Evolutionary conservation across 2,797 vertebrate genomes (phyloP).

Genomic region (Myotis myotis): DNA sequence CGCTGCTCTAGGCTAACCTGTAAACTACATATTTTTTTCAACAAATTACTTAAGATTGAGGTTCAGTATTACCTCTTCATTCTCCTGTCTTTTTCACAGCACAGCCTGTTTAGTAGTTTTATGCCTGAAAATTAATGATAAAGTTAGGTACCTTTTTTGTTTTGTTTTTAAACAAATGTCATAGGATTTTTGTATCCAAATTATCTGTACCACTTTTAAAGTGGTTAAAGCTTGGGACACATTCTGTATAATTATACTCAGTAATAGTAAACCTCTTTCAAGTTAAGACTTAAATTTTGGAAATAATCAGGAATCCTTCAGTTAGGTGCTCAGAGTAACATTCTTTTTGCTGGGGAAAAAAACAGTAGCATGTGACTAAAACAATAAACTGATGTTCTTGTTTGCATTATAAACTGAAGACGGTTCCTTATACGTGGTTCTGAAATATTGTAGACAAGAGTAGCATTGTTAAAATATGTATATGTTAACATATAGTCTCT

Average conservation of each 20-base stretch:
- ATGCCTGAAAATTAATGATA: constrained; percentile 1
- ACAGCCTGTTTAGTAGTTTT: neutral
- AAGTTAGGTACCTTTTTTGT: constrained; percentile 10
- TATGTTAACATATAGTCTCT: neutral
- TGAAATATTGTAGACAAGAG: constrained; percentile 10
- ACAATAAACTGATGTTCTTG: neutral
- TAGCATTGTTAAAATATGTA: neutral
- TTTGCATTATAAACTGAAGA: neutral
- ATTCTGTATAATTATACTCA: neutral
- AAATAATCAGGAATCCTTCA: neutral
- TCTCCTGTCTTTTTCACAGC: neutral
- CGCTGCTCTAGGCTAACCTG: neutral
- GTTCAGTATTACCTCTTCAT: neutral
- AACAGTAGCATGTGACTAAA: neutral
- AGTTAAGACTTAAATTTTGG: constrained; percentile 6
- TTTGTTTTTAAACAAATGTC: neutral
- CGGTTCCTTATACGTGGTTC: neutral
- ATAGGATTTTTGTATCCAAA: neutral
- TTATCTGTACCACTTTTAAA: neutral
- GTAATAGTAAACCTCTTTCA: neutral
- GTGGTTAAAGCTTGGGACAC: neutral
- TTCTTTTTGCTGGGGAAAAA: neutral
- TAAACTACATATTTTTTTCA: neutral
- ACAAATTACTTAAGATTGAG: neutral
- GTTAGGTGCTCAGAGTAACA: neutral